Evolutionary conservation across 2,113 vertebrate species (phyloP).

Genomic region (Sturnira hondurensis): DNA sequence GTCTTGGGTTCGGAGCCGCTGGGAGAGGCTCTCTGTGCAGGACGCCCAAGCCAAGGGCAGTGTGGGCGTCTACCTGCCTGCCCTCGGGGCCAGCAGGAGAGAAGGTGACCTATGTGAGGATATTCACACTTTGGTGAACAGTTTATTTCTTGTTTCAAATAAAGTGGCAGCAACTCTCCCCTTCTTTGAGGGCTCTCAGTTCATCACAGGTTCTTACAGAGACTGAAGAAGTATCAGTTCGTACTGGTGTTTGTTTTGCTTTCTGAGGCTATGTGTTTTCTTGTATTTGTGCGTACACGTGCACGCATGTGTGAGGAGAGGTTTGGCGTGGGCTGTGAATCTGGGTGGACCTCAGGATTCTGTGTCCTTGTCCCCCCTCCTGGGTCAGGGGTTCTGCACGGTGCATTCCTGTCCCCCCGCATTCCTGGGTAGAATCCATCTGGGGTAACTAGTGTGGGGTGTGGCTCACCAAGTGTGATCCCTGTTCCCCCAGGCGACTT

Average conservation of each 20-base stretch:
- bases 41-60: background rate
- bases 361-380: background rate
- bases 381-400: background rate
- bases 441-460: background rate
- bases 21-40: background rate
- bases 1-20: background rate
- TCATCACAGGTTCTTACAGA: background rate
- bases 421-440: background rate
- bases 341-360: background rate
- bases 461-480: background rate
- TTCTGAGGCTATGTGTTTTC: background rate
- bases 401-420: background rate
- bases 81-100: background rate
- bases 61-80: background rate
- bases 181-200: background rate
- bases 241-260: background rate
- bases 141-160: background rate
- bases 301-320: background rate
- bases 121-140: background rate
- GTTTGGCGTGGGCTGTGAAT: background rate
- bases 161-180: background rate
- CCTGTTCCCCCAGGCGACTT: conserved; percentile 68
- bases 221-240: background rate
- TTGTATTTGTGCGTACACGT: background rate
- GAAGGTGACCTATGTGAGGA: background rate